Evolutionary conservation across 1,140 invertebrate species (phyloP), one percentile per base, ranked within the genome.

Genomic region (Bombus fervidus): DNA sequence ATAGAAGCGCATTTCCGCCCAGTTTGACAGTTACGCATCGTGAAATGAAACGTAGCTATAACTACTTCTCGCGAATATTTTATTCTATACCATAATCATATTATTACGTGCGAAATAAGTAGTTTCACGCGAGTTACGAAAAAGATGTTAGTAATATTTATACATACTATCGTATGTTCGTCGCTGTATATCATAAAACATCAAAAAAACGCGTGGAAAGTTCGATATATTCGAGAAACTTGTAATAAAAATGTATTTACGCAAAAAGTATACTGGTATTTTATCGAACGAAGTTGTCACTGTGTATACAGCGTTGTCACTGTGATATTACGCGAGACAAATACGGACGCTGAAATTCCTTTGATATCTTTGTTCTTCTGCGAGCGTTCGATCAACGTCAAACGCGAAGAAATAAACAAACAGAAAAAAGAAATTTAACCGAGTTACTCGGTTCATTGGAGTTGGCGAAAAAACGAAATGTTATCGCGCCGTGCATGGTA

Each of bases 121-220:
- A 8, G 25, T 3, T n/a, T n/a, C 59, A 1, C 28, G 59, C 59
- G 57, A 59, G 57, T 59, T 18, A 6, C 5, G 25, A 0, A 3
- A 62, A 62, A 62, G 3, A 62, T n/a, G 25, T 4, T n/a, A 2
- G 28, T 3, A 6, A 43, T 15, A 5, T 62, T 62, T 62, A n/a
- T 28, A 59, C 15, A 18, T 18, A 18, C 15, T 18, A 0, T 22
- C 47, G 47, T 47, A 47, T 28, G 25, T 28, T 28, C 25, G 57
- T 3, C 25, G 2, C 10, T 12, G 3, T 62, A 4, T 28, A 59
- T 28, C 22, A 0, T 8, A 1, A n/a, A 18, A 18, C n/a, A 4
- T 1, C 0, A n/a, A 15, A 1, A 2, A 15, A 31, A 31, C n/a
- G 2, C n/a, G 13, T 1, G 31, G 1, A 34, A n/a, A 18, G n/a